Evolutionary conservation across 2,888 invertebrate species (phyloP).

Genomic region (Chymomyza fuscimana): DNA sequence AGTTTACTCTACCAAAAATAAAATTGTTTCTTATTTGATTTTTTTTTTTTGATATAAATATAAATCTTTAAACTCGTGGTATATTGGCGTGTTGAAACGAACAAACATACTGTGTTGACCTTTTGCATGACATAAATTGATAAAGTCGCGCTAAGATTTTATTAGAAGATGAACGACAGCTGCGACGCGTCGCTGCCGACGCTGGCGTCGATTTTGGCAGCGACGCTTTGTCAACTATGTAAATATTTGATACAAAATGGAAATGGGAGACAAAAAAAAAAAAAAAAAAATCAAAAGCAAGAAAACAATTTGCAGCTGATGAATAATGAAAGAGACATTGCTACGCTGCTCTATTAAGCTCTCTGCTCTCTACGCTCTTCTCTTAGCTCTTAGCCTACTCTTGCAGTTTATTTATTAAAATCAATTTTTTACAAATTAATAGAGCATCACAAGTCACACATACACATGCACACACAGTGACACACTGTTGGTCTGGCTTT

Average conservation of each 20-base stretch:
- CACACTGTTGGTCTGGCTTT: neutral
- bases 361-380: too few relatives aligned
- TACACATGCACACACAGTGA: neutral
- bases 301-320: neutral
- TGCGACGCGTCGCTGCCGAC: neutral
- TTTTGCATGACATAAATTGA: conserved; percentile 60
- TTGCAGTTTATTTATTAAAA: conserved; percentile 40
- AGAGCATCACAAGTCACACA: conserved; percentile 19
- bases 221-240: neutral
- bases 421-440: conserved; percentile 46
- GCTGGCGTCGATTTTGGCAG: too few relatives aligned
- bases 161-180: conserved; percentile 27
- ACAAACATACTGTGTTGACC: conserved; percentile 33
- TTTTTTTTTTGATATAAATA: too few relatives aligned
- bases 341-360: neutral
- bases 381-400: neutral
- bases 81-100: neutral
- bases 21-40: neutral
- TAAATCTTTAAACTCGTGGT: too few relatives aligned
- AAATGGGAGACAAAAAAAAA: neutral
- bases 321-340: neutral
- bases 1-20: neutral
- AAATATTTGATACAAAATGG: neutral
- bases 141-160: conserved; percentile 49
- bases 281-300: neutral